Evolutionary conservation across 2,113 vertebrate species (phyloP).

Genomic region (Delphinus delphis): DNA sequence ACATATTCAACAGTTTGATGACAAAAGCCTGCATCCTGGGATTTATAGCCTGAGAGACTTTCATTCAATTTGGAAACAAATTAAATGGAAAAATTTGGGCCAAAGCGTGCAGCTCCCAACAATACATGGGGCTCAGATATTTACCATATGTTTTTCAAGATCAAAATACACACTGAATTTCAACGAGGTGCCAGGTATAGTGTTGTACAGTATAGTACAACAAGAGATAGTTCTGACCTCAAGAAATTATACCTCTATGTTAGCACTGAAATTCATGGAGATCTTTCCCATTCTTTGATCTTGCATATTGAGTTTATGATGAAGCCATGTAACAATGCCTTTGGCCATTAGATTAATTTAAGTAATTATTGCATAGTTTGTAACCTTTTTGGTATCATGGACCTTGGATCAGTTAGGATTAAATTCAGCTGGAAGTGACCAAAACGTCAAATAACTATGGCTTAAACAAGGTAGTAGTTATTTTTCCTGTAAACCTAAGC

Average conservation of each 20-base stretch:
- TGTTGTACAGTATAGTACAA: not conserved
- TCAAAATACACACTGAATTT: not conserved
- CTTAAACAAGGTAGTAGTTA: not conserved
- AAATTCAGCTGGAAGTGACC: not conserved
- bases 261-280: not conserved
- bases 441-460: not conserved
- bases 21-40: not conserved
- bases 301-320: not conserved
- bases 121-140: not conserved
- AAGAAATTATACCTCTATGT: not conserved
- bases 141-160: not conserved
- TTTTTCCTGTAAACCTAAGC: not conserved
- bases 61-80: constrained; percentile 37
- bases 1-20: constrained; percentile 44
- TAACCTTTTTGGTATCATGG: not conserved
- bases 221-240: not conserved
- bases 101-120: not conserved
- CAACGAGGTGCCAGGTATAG: not conserved
- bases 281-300: not conserved
- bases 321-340: not conserved
- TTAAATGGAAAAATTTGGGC: constrained; percentile 39
- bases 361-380: not conserved
- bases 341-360: not conserved
- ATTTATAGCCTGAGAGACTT: constrained; percentile 42
- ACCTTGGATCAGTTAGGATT: not conserved